These are phyloP conservation scores for Pseudeuparius sepicola DNA, from an alignment of 2,888 invertebrate species.

Conservation along the genomic window DNA sequence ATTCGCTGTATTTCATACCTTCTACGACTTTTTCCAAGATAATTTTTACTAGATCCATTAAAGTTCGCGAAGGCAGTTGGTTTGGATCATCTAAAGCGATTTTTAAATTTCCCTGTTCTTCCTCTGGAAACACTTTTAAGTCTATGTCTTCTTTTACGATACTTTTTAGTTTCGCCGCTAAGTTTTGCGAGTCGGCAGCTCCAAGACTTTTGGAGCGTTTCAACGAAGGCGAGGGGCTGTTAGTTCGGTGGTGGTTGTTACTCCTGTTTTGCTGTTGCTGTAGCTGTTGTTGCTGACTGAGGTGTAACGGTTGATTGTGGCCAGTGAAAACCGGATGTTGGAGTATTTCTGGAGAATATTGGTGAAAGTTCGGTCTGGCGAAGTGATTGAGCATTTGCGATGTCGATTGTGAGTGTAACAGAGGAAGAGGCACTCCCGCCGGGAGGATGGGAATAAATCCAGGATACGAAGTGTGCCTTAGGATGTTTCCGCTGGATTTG, in stretches of 20 bases:
- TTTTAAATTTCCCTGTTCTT: conserved; percentile 63
- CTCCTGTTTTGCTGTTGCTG: conserved; percentile 23
- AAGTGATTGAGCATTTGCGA: conserved; percentile 52
- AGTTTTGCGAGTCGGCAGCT: conserved; percentile 60
- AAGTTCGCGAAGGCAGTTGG: conserved; percentile 57
- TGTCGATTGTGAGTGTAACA: conserved; percentile 52
- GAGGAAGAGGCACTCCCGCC: conserved; percentile 30
- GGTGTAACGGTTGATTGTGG: conserved; percentile 29
- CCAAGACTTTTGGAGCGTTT: conserved; percentile 78
- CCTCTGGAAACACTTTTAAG: conserved; percentile 62
- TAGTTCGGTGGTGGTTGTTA: conserved; percentile 20
- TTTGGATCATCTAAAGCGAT: conserved; percentile 76
- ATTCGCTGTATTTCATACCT: conserved; percentile 64
- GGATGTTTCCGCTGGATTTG: conserved; percentile 54
- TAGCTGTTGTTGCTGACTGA: conserved; percentile 21
- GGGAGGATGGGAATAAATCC: conserved; percentile 31
- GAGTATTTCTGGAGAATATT: conserved; percentile 34
- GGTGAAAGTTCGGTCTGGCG: conserved; percentile 50
- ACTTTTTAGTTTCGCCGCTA: conserved; percentile 57
- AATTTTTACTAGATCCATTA: conserved; percentile 79
- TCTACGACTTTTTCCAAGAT: conserved; percentile 74
- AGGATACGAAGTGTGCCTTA: conserved; percentile 44
- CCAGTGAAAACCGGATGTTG: conserved; percentile 42
- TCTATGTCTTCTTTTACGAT: conserved; percentile 61
- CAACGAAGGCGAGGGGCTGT: conserved; percentile 38